These are phyloP conservation scores for Gonioctena quinquepunctata DNA, from an alignment of 1,140 invertebrate species.

Conservation along the genomic window DNA sequence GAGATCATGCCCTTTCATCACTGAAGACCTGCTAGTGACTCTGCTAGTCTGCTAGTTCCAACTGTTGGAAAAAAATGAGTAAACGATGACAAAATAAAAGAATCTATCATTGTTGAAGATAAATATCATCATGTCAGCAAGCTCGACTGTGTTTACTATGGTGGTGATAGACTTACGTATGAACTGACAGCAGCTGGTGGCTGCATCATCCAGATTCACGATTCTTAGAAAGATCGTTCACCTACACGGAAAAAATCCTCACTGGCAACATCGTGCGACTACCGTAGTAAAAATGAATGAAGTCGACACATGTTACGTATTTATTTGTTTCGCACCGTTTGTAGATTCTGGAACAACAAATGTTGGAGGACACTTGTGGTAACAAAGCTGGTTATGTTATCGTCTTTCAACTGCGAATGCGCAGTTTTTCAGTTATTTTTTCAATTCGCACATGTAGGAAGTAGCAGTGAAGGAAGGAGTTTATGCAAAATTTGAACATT, in stretches of 20 bases:
- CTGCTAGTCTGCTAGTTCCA: no score
- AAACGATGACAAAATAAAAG: no score
- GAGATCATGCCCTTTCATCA: no score
- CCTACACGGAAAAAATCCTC: not conserved
- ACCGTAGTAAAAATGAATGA: not conserved
- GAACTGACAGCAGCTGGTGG: not conserved
- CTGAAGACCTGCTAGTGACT: no score
- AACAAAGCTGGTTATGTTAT: not conserved
- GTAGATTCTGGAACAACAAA: not conserved
- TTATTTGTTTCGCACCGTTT: not conserved
- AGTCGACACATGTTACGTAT: not conserved
- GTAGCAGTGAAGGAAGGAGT: no score
- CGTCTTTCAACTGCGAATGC: not conserved
- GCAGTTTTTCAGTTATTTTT: not conserved
- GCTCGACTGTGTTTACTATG: not conserved
- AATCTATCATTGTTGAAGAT: no score
- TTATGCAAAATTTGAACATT: no score
- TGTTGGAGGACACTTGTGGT: not conserved
- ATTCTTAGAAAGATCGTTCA: not conserved
- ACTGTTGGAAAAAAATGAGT: no score
- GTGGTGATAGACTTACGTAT: not conserved
- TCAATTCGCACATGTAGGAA: no score
- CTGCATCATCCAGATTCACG: not conserved
- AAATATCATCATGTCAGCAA: not conserved
- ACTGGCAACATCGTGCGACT: not conserved